Evolutionary conservation across 2,113 vertebrate species (phyloP), one percentile per base, ranked within the genome.

Genomic region (Zootoca vivipara): DNA sequence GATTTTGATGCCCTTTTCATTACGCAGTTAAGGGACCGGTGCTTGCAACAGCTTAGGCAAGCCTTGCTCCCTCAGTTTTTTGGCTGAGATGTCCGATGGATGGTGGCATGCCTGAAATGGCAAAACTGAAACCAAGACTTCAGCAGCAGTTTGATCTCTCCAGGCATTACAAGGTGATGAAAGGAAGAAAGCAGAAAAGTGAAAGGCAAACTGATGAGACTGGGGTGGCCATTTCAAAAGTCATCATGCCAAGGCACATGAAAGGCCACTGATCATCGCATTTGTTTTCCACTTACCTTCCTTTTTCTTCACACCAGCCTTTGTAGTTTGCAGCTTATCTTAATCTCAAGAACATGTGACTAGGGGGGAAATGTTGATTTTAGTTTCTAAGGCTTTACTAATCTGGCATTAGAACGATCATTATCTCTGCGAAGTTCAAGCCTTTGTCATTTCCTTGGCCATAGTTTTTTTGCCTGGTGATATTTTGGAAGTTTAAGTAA

Each of bases 381-480:
- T 80, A 35, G 74, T 88, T 3, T 85, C 84, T 87, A 90, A 46
- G 26, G 42, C 28, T 18, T 88, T 65, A 1, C 35, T 74, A 73
- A 75, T 70, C 20, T 40, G 28, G 8, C 89, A 16, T 89, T 70
- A 82, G 30, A 79, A 33, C 40, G 80, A 89, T 92, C 3, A 18
- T 88, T 91, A 88, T 89, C 89, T 94, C 82, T 46, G 10, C 80
- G 78, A 92, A 26, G 58, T 86, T 90, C 75, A 86, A 86, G 78
- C 85, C 52, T 77, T 82, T 93, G 67, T 77, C 1, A 86, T 93
- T 95, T 92, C 20, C n/a, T 93, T 90, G 82, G 78, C 64, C 35
- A 82, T 88, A 28, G 7, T 73, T 16, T 89, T 89, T 90, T 62
- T 56, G 46, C 2, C 10, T 46, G 46, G 46, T 46, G 42, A 7